A percentile compares a stretch with the other conserved stretches of the same genome.
Evolutionary conservation across 92 coral and sea anemone species (phyloP).

Genomic region (Phenganax stokvisi): DNA sequence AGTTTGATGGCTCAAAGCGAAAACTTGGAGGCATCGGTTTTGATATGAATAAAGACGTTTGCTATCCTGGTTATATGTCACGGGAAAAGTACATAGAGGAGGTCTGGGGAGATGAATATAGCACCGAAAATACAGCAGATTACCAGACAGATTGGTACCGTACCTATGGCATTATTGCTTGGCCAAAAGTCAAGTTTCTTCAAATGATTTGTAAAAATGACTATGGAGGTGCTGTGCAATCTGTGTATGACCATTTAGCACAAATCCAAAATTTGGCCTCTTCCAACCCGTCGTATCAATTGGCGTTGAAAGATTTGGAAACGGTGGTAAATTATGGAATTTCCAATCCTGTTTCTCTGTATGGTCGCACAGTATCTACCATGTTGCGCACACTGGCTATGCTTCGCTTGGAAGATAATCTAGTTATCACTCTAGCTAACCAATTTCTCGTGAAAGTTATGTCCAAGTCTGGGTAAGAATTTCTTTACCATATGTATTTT

Average conservation of each 20-base stretch:
- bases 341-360: background rate
- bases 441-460: slow-evolving; percentile 7
- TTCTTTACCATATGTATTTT: background rate
- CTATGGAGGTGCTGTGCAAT: slow-evolving; percentile 21
- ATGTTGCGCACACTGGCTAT: slow-evolving; percentile 5
- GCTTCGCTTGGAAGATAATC: background rate
- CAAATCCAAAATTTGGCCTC: background rate
- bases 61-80: slow-evolving; percentile 13
- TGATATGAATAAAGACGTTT: slow-evolving; percentile 17
- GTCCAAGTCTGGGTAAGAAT: background rate
- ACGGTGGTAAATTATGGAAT: background rate
- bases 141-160: slow-evolving; percentile 41
- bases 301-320: background rate
- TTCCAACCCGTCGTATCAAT: background rate
- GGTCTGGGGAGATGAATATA: slow-evolving; percentile 44
- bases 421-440: slow-evolving; percentile 6
- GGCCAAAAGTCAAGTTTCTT: slow-evolving; percentile 18
- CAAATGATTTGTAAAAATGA: slow-evolving; percentile 21
- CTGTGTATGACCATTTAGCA: background rate
- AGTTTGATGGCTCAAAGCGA: slow-evolving; percentile 8
- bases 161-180: slow-evolving; percentile 23
- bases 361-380: background rate
- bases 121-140: slow-evolving; percentile 30
- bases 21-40: background rate
- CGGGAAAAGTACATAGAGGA: slow-evolving; percentile 24